Evolutionary conservation across 2,797 vertebrate genomes (phyloP).

Genomic region (Falco berigora): DNA sequence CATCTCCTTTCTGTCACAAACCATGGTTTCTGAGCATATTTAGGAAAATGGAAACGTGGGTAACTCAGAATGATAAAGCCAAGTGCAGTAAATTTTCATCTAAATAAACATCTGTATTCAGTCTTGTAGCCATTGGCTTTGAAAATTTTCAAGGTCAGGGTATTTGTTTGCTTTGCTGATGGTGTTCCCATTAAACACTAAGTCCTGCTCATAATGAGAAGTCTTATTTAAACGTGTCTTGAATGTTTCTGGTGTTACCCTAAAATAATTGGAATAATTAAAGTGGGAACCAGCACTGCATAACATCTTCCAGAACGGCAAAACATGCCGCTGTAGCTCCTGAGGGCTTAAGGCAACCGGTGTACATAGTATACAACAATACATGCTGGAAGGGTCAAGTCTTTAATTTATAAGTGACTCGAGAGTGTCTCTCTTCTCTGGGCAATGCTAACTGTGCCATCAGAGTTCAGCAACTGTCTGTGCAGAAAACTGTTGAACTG

Average conservation of each 20-base stretch:
- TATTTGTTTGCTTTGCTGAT: conserved; percentile 48
- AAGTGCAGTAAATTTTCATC: conserved; percentile 59
- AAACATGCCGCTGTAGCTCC: not conserved
- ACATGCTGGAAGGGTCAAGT: not conserved
- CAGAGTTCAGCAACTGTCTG: conserved; percentile 40
- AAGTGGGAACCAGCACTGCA: not conserved
- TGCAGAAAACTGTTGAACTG: not conserved
- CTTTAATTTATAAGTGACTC: conserved; percentile 46
- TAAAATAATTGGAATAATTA: conserved; percentile 49
- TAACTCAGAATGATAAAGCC: conserved; percentile 65
- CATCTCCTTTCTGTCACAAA: conserved; percentile 60
- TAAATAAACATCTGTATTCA: conserved; percentile 66
- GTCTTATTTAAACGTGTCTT: not conserved
- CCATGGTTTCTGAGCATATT: conserved; percentile 62
- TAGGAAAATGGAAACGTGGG: conserved; percentile 67
- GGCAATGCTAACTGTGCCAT: not conserved
- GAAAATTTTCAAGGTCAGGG: conserved; percentile 67
- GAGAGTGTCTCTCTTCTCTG: conserved; percentile 11
- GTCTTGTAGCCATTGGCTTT: conserved; percentile 9
- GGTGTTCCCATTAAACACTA: conserved; percentile 14
- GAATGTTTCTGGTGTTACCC: not conserved
- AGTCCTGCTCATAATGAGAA: not conserved
- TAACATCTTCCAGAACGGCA: not conserved
- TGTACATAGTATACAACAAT: not conserved
- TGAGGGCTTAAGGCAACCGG: not conserved